These are phyloP conservation scores for Brachypteracias leptosomus DNA, from an alignment of 2,113 vertebrate genomes.

Conservation along the genomic window DNA sequence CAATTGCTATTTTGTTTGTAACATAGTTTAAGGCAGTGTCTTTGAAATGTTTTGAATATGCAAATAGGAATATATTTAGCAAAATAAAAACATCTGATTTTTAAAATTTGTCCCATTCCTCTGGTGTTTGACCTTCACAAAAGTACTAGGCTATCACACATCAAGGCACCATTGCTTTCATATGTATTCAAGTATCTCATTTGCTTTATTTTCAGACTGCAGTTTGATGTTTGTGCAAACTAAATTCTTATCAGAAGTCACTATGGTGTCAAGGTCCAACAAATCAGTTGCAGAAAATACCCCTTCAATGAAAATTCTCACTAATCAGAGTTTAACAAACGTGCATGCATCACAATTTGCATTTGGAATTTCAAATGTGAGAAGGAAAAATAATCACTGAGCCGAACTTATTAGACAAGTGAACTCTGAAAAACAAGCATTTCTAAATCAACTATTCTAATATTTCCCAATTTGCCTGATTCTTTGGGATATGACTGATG, in stretches of 20 bases:
- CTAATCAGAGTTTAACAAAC: background rate
- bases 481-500: background rate
- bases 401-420: background rate
- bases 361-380: background rate
- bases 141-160: background rate
- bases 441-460: background rate
- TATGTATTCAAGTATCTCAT: background rate
- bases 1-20: conserved; percentile 8
- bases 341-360: background rate
- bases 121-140: conserved; percentile 28
- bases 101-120: conserved; percentile 7
- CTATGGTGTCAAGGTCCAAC: background rate
- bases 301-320: background rate
- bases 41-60: conserved; percentile 49
- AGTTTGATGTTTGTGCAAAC: background rate
- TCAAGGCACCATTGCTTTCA: background rate
- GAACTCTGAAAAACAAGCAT: background rate
- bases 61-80: conserved; percentile 36
- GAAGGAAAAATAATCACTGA: background rate
- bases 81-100: conserved; percentile 42
- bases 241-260: background rate
- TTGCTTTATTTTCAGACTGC: background rate
- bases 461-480: background rate
- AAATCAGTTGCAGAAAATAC: background rate
- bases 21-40: background rate